phyloP scores from a whole-genome alignment of 1,140 invertebrate genomes.

The Bombus polaris region DNA sequence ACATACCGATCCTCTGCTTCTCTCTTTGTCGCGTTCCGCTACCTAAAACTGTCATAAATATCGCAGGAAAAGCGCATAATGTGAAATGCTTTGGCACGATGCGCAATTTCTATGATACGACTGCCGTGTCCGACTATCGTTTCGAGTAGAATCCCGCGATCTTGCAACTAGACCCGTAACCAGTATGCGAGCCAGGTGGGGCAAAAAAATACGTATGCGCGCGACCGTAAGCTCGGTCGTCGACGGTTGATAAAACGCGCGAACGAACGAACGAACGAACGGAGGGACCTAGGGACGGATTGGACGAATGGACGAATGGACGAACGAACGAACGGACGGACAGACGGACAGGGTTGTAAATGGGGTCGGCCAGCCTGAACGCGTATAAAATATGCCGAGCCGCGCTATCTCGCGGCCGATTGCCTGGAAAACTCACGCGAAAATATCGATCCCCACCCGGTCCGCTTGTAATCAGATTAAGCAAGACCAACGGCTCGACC shows the following conservation, averaged over 20 bases:
- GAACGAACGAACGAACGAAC: not conserved
- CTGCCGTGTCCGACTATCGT: not conserved
- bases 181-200: not conserved
- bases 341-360: constrained; percentile 61
- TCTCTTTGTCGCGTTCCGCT: not conserved
- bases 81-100: not conserved
- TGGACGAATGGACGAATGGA: constrained; percentile 5
- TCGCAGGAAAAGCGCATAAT: not conserved
- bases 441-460: constrained; percentile 76
- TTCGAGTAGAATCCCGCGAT: not conserved
- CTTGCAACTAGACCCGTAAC: not conserved
- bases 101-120: not conserved
- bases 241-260: constrained; percentile 50
- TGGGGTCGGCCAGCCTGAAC: constrained; percentile 62
- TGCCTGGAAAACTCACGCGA: constrained; percentile 80
- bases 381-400: constrained; percentile 78
- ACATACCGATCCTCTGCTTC: not conserved
- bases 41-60: not conserved
- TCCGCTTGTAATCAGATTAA: constrained; percentile 73
- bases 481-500: constrained; percentile 69
- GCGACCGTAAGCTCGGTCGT: constrained; percentile 5
- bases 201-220: not conserved
- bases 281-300: constrained; percentile 4
- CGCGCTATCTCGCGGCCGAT: constrained; percentile 77
- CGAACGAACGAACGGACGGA: constrained; percentile 43